Conservation (phyloP, 2,797 vertebrate species). For the Poecilia gillii region DNA sequence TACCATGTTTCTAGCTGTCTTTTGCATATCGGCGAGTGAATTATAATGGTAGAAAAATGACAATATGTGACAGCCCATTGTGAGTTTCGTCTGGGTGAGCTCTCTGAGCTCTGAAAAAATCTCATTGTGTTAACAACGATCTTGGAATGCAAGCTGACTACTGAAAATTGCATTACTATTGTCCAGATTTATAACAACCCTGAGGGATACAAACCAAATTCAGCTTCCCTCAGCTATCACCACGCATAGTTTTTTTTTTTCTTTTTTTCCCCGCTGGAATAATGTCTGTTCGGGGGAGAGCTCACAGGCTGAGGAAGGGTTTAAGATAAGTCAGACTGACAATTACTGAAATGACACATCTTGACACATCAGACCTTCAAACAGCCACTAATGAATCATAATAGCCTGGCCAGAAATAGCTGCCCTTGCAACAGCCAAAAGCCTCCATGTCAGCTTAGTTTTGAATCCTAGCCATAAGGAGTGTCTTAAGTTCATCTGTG, state of each 20-base stretch:
- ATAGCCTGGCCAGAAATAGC: conserved; percentile 68
- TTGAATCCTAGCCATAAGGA: conserved; percentile 19
- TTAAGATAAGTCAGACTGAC: conserved; percentile 65
- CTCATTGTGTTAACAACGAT: conserved; percentile 1
- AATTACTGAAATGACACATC: conserved; percentile 74
- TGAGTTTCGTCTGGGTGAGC: neutral
- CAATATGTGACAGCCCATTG: neutral
- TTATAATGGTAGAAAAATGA: neutral
- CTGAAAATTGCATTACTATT: neutral
- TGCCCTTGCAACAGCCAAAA: conserved; percentile 16
- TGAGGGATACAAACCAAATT: conserved; percentile 14
- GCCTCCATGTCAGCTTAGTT: conserved; percentile 23
- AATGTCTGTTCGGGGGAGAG: conserved; percentile 44
- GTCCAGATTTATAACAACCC: conserved; percentile 17
- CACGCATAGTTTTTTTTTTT: conserved; percentile 19
- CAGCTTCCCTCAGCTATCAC: conserved; percentile 31
- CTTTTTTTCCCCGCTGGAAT: conserved; percentile 18
- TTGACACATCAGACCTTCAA: conserved; percentile 62
- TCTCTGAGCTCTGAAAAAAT: neutral
- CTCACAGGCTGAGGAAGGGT: conserved; percentile 39
- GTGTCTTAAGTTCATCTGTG: conserved; percentile 2
- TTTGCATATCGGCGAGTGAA: neutral
- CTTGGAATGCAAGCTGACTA: neutral
- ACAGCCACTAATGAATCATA: conserved; percentile 68
- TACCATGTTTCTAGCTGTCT: neutral